These are phyloP conservation scores for Neopipo cinnamomea DNA, from an alignment of 2,113 vertebrate genomes.

Conservation along the genomic window DNA sequence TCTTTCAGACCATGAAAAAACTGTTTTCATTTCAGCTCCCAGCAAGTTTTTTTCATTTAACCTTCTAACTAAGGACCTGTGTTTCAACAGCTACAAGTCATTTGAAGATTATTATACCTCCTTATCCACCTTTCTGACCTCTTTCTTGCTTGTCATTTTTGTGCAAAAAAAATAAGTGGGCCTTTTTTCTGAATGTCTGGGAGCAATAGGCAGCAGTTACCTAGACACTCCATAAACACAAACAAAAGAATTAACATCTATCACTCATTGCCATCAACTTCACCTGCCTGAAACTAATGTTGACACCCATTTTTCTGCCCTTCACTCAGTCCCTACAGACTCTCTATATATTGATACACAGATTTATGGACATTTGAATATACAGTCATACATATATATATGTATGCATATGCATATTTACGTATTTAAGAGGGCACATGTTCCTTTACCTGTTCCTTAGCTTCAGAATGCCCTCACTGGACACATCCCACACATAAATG, in stretches of 20 bases:
- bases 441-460: neutral
- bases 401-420: neutral
- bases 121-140: neutral
- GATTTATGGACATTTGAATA: neutral
- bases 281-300: neutral
- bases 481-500: neutral
- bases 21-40: neutral
- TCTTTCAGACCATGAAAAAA: neutral
- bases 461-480: neutral
- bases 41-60: neutral
- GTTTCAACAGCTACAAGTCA: neutral
- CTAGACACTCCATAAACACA: neutral
- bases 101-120: neutral
- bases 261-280: neutral
- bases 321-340: neutral
- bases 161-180: rapidly evolving
- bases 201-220: neutral
- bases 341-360: neutral
- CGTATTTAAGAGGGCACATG: neutral
- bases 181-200: neutral
- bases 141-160: neutral
- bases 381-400: no score
- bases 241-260: neutral
- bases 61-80: neutral
- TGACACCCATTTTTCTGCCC: neutral